Base-by-base conservation (phyloP, 2,113 vertebrate genomes). In the Sclerurus mexicanus region DNA sequence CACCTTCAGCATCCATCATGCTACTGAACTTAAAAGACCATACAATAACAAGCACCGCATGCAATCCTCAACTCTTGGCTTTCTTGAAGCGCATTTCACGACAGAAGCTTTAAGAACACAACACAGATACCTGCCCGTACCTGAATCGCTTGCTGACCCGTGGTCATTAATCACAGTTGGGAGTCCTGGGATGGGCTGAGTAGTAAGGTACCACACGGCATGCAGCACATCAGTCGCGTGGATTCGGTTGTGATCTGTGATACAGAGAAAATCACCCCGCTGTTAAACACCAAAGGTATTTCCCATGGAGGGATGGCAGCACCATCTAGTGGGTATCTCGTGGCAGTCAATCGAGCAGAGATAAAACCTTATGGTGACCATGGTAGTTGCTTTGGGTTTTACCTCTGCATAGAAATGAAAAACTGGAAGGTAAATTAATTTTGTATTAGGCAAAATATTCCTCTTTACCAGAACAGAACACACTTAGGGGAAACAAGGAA, bases 191-290 rank as follows among this genome's bases (percentile, higher is more conserved):
- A 99, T 98, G 74, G 99, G 97, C 91, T 99, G 99, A 1, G 99
- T 99, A 47, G 99, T 99, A 49, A 99, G 99, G 97, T 99, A 99
- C 99, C 99, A 99, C 69, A 99, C 99, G 1, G 99, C 99, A 23
- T 99, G 99, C 5, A 99, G 98, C n/a, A 99, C 99, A 25, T 99
- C 99, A 42, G 99, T 99, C 90, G 99, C 99, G 7, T 99, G 99
- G 85, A 99, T 98, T 91, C 99, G 98, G 98, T 99, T 99, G 96
- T 99, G 99, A 98, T 99, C 99, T 99, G 98, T 19, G 95, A 80
- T 21, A 87, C 58, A 55, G 85, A 95, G 17, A 78, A 89, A 69
- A 89, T 2, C 15, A 80, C 4, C 7, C 31, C 30, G 24, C 63
- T 37, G 21, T 80, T 16, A 78, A 81, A 77, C 44, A 23, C 0